Conservation (phyloP, 2,113 vertebrate genomes). For the Naja naja region DNA sequence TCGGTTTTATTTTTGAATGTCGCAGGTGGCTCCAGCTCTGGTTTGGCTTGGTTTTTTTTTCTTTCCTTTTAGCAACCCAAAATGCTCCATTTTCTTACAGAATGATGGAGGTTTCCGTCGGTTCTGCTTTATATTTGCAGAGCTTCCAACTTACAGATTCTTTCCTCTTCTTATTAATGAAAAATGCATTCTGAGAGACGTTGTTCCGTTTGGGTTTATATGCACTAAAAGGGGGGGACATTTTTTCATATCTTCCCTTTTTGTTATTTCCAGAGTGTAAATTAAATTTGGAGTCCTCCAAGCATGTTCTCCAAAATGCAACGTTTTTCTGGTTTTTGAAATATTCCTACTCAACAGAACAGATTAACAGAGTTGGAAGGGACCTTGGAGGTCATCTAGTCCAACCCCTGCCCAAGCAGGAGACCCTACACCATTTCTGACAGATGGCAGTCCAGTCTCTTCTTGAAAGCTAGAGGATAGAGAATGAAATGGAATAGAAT, state of each 20-base stretch:
- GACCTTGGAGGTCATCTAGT: too few species aligned
- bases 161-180: background rate
- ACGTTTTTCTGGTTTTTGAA: background rate
- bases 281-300: background rate
- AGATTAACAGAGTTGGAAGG: too few species aligned
- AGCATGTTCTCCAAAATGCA: background rate
- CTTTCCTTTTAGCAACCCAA: background rate
- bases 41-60: background rate
- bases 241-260: background rate
- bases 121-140: background rate
- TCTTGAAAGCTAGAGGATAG: too few species aligned
- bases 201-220: background rate
- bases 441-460: too few species aligned
- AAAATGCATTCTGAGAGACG: background rate
- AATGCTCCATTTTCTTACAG: background rate
- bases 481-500: too few species aligned
- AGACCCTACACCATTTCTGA: too few species aligned
- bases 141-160: background rate
- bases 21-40: background rate
- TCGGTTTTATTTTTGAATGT: background rate
- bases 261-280: background rate
- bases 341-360: background rate
- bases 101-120: background rate
- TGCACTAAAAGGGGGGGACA: background rate
- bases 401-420: too few species aligned